Percentiles rank a stretch among this genome's conserved stretches.
These are phyloP conservation scores for Ploceus nigricollis DNA, from an alignment of 2,113 vertebrate species.

Conservation along the genomic window DNA sequence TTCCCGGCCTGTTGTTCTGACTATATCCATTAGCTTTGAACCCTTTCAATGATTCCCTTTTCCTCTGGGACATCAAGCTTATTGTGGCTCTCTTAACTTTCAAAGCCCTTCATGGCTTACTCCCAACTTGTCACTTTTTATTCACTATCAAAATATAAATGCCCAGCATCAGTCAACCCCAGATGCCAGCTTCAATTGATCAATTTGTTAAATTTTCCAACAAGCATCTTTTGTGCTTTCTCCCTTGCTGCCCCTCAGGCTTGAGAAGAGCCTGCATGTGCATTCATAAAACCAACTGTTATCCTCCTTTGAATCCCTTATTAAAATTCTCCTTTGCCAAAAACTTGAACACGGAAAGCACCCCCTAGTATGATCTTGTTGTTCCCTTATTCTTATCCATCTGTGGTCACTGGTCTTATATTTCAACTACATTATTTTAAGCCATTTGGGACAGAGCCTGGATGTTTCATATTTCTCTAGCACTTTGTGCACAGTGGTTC, in stretches of 20 bases:
- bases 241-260: constrained; percentile 57
- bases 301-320: constrained; percentile 51
- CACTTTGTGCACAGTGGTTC: neutral
- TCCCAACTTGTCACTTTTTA: constrained; percentile 64
- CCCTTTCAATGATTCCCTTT: constrained; percentile 49
- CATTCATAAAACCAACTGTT: constrained; percentile 63
- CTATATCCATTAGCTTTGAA: constrained; percentile 43
- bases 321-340: constrained; percentile 57
- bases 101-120: constrained; percentile 59
- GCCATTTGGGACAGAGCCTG: neutral
- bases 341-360: constrained; percentile 7
- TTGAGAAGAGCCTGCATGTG: constrained; percentile 45
- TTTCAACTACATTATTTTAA: neutral
- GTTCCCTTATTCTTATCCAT: neutral
- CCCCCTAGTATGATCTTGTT: neutral
- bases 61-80: constrained; percentile 57
- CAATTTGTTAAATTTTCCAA: constrained; percentile 67
- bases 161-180: constrained; percentile 46
- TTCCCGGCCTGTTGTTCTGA: constrained; percentile 42
- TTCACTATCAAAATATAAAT: constrained; percentile 66
- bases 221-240: constrained; percentile 67
- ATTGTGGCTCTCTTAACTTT: constrained; percentile 58
- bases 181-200: constrained; percentile 65
- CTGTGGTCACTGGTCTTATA: neutral
- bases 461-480: neutral